These are phyloP conservation scores for Lasius fuliginosus DNA, from an alignment of 2,888 invertebrate genomes.

Conservation along the genomic window DNA sequence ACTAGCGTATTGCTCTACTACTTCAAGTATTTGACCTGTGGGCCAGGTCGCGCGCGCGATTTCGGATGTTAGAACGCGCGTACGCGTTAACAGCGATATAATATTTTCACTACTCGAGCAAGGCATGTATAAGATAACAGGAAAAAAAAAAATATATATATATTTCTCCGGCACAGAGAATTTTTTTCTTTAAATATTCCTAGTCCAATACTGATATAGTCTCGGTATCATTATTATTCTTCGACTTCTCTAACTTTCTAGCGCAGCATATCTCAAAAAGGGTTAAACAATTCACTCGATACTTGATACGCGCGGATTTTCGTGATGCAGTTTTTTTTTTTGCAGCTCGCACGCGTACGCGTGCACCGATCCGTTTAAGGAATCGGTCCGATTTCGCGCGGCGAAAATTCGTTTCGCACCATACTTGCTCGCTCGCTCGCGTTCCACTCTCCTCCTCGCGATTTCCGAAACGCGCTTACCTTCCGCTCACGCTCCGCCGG, in stretches of 20 bases:
- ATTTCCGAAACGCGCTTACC: slow-evolving; percentile 41
- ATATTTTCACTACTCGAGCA: not conserved
- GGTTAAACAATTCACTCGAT: too few relatives aligned
- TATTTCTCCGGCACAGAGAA: not conserved
- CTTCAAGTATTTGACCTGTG: not conserved
- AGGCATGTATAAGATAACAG: not conserved
- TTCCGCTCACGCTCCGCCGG: slow-evolving; percentile 2
- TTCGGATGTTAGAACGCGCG: not conserved
- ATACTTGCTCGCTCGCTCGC: not conserved
- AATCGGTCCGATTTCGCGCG: slow-evolving; percentile 32
- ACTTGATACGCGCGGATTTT: not conserved
- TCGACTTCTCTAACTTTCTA: not conserved
- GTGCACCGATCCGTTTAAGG: slow-evolving; percentile 16
- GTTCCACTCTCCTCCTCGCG: slow-evolving; percentile 16
- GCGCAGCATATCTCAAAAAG: not conserved
- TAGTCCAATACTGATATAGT: not conserved
- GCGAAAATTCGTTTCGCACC: slow-evolving; percentile 13
- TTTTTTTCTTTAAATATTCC: not conserved
- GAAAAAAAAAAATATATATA: not conserved
- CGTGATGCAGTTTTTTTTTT: not conserved
- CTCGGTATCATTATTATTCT: not conserved
- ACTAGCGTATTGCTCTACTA: slow-evolving; percentile 31
- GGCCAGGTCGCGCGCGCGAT: not conserved
- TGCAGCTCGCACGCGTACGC: not conserved
- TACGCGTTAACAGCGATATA: not conserved